These are phyloP conservation scores for Spodoptera exigua DNA, from an alignment of 2,888 invertebrate species.

Conservation along the genomic window DNA sequence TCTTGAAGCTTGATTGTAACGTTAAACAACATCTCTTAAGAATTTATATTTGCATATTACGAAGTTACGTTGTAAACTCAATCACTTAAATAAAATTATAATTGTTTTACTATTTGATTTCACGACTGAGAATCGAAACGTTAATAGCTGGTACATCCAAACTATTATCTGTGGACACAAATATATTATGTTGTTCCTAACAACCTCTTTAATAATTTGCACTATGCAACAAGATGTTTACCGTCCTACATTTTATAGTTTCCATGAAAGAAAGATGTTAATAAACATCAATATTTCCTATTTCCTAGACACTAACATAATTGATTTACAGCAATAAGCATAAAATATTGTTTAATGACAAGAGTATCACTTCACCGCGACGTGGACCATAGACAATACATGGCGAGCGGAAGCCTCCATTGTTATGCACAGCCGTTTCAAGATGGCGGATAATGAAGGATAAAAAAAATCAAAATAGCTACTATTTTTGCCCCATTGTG, in stretches of 20 bases:
- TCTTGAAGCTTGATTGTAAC: no score
- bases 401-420: slow-evolving; percentile 51
- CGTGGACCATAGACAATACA: slow-evolving; percentile 45
- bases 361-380: slow-evolving; percentile 30
- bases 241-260: no score
- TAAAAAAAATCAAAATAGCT: slow-evolving; percentile 43
- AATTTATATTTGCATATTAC: no score
- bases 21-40: slow-evolving; percentile 5
- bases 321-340: slow-evolving; percentile 1
- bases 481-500: slow-evolving; percentile 48
- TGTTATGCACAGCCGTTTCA: slow-evolving; percentile 49
- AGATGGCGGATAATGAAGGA: slow-evolving; percentile 40
- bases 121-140: slow-evolving; percentile 34
- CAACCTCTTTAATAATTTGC: no score
- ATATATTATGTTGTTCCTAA: slow-evolving; percentile 3
- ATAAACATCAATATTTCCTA: no score
- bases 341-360: slow-evolving; percentile 21
- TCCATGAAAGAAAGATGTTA: no score
- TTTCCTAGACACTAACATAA: slow-evolving; percentile 15
- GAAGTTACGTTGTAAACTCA: no score
- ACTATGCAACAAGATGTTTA: no score
- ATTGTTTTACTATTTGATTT: slow-evolving; percentile 34
- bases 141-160: slow-evolving; percentile 33
- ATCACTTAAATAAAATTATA: slow-evolving; percentile 2
- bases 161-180: slow-evolving; percentile 27